These are phyloP conservation scores for Lasioglossum leucozonium DNA, from an alignment of 2,888 invertebrate genomes.

Conservation along the genomic window DNA sequence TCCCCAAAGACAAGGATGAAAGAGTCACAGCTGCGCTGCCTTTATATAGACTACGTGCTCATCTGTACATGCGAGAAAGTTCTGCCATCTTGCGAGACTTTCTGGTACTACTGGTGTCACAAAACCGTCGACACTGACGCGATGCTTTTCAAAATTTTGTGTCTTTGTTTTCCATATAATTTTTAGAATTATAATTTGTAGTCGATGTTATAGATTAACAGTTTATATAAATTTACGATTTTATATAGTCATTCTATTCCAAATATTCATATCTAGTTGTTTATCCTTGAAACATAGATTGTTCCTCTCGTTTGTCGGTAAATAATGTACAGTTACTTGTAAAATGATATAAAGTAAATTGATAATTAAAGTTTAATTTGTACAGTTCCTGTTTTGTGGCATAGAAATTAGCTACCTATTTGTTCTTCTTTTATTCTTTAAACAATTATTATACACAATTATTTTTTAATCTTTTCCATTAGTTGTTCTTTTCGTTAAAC, in stretches of 20 bases:
- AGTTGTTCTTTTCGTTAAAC: background rate
- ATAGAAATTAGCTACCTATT: background rate
- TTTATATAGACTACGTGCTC: slow-evolving; percentile 29
- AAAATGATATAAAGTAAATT: background rate
- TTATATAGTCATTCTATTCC: background rate
- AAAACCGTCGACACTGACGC: background rate
- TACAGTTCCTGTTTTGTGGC: background rate
- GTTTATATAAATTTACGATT: background rate
- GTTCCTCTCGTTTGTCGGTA: background rate
- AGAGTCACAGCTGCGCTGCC: rapidly evolving
- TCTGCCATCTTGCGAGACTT: slow-evolving; percentile 69
- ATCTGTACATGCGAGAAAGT: slow-evolving; percentile 64
- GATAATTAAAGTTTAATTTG: background rate
- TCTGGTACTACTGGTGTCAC: background rate
- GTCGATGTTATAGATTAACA: background rate
- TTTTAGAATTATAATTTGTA: background rate
- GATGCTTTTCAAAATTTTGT: background rate
- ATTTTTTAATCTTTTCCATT: background rate
- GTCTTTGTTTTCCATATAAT: background rate
- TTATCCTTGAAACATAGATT: background rate
- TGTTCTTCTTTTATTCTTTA: background rate
- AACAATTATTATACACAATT: background rate
- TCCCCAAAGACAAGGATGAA: slow-evolving; percentile 93
- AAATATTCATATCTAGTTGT: background rate
- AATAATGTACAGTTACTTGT: background rate